Evolutionary conservation across 2,888 invertebrate species (phyloP), one percentile per base, ranked within the genome.

Genomic region (Drosophila algonquin): DNA sequence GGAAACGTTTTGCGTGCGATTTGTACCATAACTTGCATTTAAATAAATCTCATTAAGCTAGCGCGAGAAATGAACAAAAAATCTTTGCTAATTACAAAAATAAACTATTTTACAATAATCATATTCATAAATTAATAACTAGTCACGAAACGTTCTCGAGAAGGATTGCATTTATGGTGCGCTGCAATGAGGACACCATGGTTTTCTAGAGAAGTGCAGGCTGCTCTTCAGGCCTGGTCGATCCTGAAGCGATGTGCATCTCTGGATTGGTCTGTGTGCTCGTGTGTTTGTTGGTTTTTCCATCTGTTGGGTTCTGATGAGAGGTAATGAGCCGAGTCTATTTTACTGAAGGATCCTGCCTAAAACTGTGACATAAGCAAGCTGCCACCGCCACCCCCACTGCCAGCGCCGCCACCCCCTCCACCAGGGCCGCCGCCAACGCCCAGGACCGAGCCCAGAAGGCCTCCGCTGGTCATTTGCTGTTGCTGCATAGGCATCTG

Each of bases 301-400:
- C 46, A 48, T 67, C 52, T 32, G 56, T 67, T 67, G 57, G 53
- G 40, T 21, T 47, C 72, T 64, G 50, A 77, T 71, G 70, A 83
- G 89, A 83, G 83, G 89, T 83, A 83, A 83, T 84, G 71, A 79
- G 74, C 87, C 87, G 30, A 76, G 81, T 80, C 81, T 83, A 89
- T 81, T 72, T 89, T 67, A 71, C 89, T 83, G 86, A 87, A 85
- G 86, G 67, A 83, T 86, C 76, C 81, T 63, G 69, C 67, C 77
- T 83, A 90, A 80, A 91, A 91, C 79, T 90, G 91, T 63, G 88
- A 88, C 86, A 88, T 82, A 73, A 87, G 91, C 91, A 90, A 92
- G 92, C 87, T 93, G 92, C 91, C 80, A 60, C 86, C 79, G 64
- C 89, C 90, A 62, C 84, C 80, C 53, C 73, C 72, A 47, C 68